These are phyloP conservation scores for Allophyes oxyacanthae DNA, from an alignment of 2,888 invertebrate species.

Conservation along the genomic window DNA sequence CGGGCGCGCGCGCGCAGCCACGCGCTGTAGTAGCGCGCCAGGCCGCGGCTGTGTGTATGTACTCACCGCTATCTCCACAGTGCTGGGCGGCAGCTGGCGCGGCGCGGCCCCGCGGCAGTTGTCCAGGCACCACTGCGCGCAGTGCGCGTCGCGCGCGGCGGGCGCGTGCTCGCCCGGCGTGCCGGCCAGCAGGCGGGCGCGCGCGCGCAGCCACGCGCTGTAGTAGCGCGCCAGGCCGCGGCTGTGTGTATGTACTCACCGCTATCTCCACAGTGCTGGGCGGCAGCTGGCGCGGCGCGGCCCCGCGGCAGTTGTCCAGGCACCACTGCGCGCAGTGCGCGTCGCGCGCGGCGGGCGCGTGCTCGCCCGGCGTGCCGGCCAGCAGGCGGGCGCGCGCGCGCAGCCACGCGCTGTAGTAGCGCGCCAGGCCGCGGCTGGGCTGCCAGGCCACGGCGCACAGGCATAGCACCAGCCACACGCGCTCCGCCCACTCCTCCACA, in stretches of 20 bases:
- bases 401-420: conserved; percentile 91
- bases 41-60: too few species aligned
- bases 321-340: conserved; percentile 98
- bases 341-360: conserved; percentile 66
- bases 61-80: conserved; percentile 96
- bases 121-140: conserved; percentile 98
- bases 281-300: conserved; percentile 94
- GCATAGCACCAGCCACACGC: conserved; percentile 96
- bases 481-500: conserved; percentile 94
- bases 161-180: conserved; percentile 44
- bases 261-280: conserved; percentile 98
- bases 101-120: conserved; percentile 97
- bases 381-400: conserved; percentile 71
- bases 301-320: conserved; percentile 96
- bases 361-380: conserved; percentile 41
- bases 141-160: conserved; percentile 90
- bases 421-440: conserved; percentile 94
- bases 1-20: too few species aligned
- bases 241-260: conserved; percentile 91
- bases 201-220: conserved; percentile 84
- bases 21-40: too few species aligned
- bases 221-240: conserved; percentile 95
- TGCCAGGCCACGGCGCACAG: conserved; percentile 97
- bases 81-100: conserved; percentile 95
- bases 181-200: conserved; percentile 63